Base-by-base conservation (phyloP, 2,797 vertebrate species). In the Pseudochirops cupreus region DNA sequence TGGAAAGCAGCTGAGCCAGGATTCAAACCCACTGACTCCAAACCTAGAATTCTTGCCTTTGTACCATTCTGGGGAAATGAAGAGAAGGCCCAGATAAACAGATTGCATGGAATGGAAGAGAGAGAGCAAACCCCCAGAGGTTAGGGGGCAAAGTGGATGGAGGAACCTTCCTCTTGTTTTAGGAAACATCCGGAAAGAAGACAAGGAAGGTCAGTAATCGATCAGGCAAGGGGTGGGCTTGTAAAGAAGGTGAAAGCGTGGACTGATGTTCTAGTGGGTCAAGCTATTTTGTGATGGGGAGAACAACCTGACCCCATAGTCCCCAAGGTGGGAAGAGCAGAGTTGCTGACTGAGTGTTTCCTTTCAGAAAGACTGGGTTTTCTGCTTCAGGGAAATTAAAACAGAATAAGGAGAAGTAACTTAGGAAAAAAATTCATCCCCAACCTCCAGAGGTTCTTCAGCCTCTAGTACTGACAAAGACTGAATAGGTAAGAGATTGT, bases 261-360 rank as follows among this genome's bases (percentile, higher is more conserved):
- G 18, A 50, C 74, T 26, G 21, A 87, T 87, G 21, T 87, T 87
- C 74, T 87, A 82, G 6, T 82, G 67, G n/a, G n/a, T 7, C 18
- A 82, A 82, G 18, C 5, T 4, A 82, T 46, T 18, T 82, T 39
- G 16, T 39, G 18, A 82, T 39, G 74, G 39, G 24, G 7, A 50
- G 74, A 50, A 50, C 39, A 87, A 87, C 9, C 0, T 87, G 21
- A 26, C 6, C n/a, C 62, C 53, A 54, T 54, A 54, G 53, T 11
- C 53, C 10, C 31, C 2, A 12, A 0, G 29, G 28, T 1, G 10
- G 74, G 21, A 1, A 11, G 2, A 21, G 31, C 3, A 3, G 6
- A 11, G 9, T 11, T 46, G 21, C 9, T 50, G 39, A 39, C 21
- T 87, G 74, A 46, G 26, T 9, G 7, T 87, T 87, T 46, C 74